A percentile compares a stretch with the other conserved stretches of the same genome.
Conservation (phyloP, 2,888 invertebrate genomes). For the Hirtodrosophila cameraria region DNA sequence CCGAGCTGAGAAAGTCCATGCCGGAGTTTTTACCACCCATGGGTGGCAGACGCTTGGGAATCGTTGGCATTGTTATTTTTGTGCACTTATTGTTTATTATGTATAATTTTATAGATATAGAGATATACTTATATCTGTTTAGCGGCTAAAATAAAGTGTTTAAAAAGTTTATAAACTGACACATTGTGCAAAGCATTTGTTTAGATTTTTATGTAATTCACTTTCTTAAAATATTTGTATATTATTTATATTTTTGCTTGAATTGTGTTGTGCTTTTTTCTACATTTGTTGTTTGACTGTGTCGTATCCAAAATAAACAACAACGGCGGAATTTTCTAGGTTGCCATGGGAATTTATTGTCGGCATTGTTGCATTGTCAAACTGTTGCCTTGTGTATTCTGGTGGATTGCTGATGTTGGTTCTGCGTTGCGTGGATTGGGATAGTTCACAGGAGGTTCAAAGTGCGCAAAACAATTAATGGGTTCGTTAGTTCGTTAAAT, state of each 20-base stretch:
- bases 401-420: constrained; percentile 28
- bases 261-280: constrained; percentile 32
- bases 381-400: constrained; percentile 64
- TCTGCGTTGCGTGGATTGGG: too few species aligned
- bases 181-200: constrained; percentile 47
- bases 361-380: constrained; percentile 68
- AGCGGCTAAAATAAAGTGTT: constrained; percentile 47
- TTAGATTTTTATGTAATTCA: constrained; percentile 5
- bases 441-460: too few species aligned
- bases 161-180: constrained; percentile 48
- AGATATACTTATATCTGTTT: constrained; percentile 21
- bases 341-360: constrained; percentile 68
- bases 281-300: constrained; percentile 39
- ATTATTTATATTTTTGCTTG: constrained; percentile 4
- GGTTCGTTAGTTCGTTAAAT: too few species aligned
- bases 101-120: constrained; percentile 46
- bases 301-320: constrained; percentile 75
- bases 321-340: constrained; percentile 72
- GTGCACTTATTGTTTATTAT: constrained; percentile 25
- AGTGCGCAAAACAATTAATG: too few species aligned
- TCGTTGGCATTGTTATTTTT: constrained; percentile 74
- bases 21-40: constrained; percentile 45
- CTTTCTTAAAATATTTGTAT: background rate
- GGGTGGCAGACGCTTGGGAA: constrained; percentile 73
- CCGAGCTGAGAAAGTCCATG: constrained; percentile 58